Percentiles rank a stretch among this genome's conserved stretches.
phyloP scores from a whole-genome alignment of 2,797 vertebrate species.

The Notamacropus eugenii region DNA sequence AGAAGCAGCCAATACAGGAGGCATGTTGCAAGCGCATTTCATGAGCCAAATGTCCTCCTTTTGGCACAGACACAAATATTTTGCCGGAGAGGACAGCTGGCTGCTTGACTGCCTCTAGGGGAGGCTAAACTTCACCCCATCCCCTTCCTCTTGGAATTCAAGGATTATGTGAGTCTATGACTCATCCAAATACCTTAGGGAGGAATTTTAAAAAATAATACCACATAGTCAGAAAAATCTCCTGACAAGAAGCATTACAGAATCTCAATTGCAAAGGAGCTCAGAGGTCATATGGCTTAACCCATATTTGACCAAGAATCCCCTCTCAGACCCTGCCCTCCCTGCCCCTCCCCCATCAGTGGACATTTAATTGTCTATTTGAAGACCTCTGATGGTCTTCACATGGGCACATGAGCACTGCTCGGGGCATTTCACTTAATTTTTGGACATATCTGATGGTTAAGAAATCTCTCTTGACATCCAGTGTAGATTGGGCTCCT shows the following conservation, averaged over 20 bases:
- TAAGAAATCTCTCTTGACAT: neutral
- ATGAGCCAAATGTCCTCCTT: neutral
- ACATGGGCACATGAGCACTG: neutral
- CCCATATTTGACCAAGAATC: neutral
- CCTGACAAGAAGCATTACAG: neutral
- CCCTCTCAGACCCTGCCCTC: neutral
- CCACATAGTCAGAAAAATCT: neutral
- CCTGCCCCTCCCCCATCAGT: neutral
- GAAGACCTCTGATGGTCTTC: neutral
- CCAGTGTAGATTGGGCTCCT: neutral
- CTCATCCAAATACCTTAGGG: neutral
- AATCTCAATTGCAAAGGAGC: neutral
- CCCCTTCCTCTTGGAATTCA: slow-evolving; percentile 30
- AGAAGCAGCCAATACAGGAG: neutral
- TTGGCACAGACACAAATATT: slow-evolving; percentile 40
- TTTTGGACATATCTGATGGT: neutral
- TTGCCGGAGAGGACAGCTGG: slow-evolving; percentile 62
- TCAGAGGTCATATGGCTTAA: neutral
- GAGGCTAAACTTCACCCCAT: neutral
- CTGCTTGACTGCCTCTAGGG: slow-evolving; percentile 6
- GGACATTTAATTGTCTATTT: neutral
- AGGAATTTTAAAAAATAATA: neutral
- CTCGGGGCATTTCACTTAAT: neutral
- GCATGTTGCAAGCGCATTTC: neutral
- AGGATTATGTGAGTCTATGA: neutral